Evolutionary conservation across 2,113 vertebrate species (phyloP).

Genomic region (Eolophus roseicapilla): DNA sequence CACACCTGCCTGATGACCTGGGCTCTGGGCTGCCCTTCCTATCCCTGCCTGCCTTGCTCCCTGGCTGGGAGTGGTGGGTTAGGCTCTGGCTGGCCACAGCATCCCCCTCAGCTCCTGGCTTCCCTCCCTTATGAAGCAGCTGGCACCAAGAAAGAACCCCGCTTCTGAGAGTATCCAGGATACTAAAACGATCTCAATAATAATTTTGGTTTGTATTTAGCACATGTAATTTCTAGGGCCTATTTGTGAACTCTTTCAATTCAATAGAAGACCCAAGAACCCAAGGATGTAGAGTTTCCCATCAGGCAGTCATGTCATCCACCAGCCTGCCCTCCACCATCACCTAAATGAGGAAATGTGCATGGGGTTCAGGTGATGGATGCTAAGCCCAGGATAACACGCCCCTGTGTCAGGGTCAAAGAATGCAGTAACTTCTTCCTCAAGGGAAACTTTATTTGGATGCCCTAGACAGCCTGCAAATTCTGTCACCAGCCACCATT

Average conservation of each 20-base stretch:
- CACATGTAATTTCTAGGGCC: background rate
- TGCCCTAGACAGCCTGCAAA: background rate
- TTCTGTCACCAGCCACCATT: background rate
- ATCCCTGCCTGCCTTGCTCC: background rate
- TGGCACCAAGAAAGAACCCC: background rate
- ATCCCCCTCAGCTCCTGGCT: background rate
- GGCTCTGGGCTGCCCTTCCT: background rate
- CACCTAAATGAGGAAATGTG: background rate
- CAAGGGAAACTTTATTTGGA: background rate
- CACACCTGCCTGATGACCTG: background rate
- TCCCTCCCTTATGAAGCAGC: background rate
- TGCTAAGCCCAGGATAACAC: fast-evolving
- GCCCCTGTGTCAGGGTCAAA: background rate
- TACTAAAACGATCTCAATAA: background rate
- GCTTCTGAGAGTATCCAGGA: background rate
- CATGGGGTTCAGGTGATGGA: background rate
- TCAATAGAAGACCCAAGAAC: background rate
- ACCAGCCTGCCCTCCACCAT: background rate
- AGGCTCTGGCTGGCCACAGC: background rate
- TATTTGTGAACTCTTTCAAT: background rate
- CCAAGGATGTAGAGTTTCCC: background rate
- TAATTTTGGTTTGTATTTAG: background rate
- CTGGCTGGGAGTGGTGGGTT: background rate
- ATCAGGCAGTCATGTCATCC: background rate
- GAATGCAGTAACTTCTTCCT: background rate